Evolutionary conservation across 2,113 vertebrate genomes (phyloP), one percentile per base, ranked within the genome.

Genomic region (Scalopus aquaticus): DNA sequence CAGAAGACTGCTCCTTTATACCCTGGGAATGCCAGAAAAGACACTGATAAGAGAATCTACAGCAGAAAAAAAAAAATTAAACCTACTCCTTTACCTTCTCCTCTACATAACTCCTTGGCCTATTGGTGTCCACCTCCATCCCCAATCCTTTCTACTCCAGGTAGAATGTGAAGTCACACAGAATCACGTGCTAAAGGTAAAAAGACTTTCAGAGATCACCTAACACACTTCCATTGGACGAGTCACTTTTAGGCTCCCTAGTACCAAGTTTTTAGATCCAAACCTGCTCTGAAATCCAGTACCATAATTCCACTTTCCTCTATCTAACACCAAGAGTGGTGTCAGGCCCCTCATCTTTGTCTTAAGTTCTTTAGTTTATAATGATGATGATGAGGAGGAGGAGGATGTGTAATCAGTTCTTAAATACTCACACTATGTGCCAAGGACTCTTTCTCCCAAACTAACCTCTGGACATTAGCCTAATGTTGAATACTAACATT

Each of bases 401-500:
- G 60, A 62, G 13, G 24, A 62, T 30, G 60, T 20, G 19, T 76
- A 80, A 88, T 76, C 87, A 87, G 92, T 60, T 44, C 67, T 49
- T 79, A 79, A 77, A 72, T 44, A 56, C 1, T 5, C 32, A 4
- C 30, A 30, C 56, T 77, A 24, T 24, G 30, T 39, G 73, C 49
- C 42, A 69, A 82, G 64, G 19, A 10, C 51, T 73, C 67, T 73
- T 56, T 0, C 10, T 74, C n/a, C 90, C 79, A 73, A 93, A 54
- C 74, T 56, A 39, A 46, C 64, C 81, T 86, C 37, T 58, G 60
- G 65, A 95, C 64, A 67, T 72, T 81, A 90, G 54, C 37, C 64
- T 58, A 46, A 46, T 6, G 37, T 74, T 77, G 92, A 93, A 92
- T 67, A 82, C 78, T 78, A 92, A 96, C 62, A 70, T 7, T 3